phyloP scores from a whole-genome alignment of 2,113 vertebrate genomes.

The Centropus unirufus region DNA sequence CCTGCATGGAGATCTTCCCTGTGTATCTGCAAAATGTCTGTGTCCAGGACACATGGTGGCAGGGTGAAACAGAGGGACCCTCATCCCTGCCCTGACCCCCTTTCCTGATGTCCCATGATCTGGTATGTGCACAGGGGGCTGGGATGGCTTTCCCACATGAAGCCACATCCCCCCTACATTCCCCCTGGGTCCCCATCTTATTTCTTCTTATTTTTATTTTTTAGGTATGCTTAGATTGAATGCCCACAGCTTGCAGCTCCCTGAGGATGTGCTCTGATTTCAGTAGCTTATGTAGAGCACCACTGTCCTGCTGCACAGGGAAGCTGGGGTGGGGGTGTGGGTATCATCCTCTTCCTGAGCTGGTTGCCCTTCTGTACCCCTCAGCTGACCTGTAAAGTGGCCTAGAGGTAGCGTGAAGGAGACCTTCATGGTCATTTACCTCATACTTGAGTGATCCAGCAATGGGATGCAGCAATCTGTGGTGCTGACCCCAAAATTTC shows the following conservation, averaged over 20 bases:
- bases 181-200: not conserved
- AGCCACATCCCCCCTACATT: not conserved
- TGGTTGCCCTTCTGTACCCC: not conserved
- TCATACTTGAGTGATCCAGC: not conserved
- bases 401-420: not conserved
- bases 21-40: not conserved
- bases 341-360: not conserved
- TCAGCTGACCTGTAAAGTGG: not conserved
- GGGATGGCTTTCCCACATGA: not conserved
- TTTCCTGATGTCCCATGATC: not conserved
- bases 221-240: not conserved
- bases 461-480: not conserved
- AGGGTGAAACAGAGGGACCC: not conserved
- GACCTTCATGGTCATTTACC: not conserved
- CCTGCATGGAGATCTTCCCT: not conserved
- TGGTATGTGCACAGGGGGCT: fast-evolving
- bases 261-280: conserved; percentile 45
- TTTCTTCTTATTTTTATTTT: not conserved
- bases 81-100: not conserved
- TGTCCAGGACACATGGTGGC: fast-evolving
- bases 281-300: conserved; percentile 17
- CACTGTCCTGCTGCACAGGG: not conserved
- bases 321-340: not conserved
- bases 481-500: not conserved
- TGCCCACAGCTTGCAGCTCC: conserved; percentile 38